A percentile compares a stretch with the other conserved stretches of the same genome.
These are phyloP conservation scores for Prenolepis imparis DNA, from an alignment of 2,888 invertebrate species.

Conservation along the genomic window DNA sequence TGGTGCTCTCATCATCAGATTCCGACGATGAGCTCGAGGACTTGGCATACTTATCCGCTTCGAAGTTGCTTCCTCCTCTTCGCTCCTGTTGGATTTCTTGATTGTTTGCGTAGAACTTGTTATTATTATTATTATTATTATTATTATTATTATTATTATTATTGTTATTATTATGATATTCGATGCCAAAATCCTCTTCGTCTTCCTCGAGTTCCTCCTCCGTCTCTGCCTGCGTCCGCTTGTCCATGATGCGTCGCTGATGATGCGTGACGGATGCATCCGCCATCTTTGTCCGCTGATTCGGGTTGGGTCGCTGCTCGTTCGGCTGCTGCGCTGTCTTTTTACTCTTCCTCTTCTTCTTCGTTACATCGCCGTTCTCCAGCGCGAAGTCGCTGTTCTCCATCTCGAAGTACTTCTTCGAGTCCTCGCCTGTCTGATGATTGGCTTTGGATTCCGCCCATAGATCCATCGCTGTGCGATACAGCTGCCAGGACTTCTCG, in stretches of 20 bases:
- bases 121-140: slow-evolving; percentile 58
- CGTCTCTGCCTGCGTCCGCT: slow-evolving; percentile 75
- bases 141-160: slow-evolving; percentile 1
- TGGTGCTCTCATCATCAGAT: slow-evolving; percentile 84
- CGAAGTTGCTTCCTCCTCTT: slow-evolving; percentile 29
- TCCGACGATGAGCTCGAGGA: slow-evolving; percentile 78
- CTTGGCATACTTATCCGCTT: slow-evolving; percentile 38
- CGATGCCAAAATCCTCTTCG: slow-evolving; percentile 76
- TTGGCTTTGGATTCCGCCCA: slow-evolving; percentile 84
- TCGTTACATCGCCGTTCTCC: slow-evolving; percentile 64
- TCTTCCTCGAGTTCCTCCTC: slow-evolving; percentile 82
- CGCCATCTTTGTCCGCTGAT: slow-evolving; percentile 71
- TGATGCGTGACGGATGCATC: slow-evolving; percentile 67
- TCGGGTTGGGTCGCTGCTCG: slow-evolving; percentile 61
- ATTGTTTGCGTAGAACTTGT: slow-evolving; percentile 79
- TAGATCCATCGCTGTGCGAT: slow-evolving; percentile 85
- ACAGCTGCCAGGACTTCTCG: slow-evolving; percentile 86
- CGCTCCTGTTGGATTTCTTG: slow-evolving; percentile 67
- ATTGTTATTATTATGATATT: slow-evolving; percentile 71
- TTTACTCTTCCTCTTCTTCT: slow-evolving; percentile 80
- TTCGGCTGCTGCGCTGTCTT: slow-evolving; percentile 23
- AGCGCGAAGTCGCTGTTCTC: slow-evolving; percentile 71
- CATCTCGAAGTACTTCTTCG: slow-evolving; percentile 66
- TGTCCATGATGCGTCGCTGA: slow-evolving; percentile 35
- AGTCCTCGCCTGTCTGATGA: slow-evolving; percentile 72